Evolutionary conservation across 2,888 invertebrate genomes (phyloP), one percentile per base, ranked within the genome.

Genomic region (Papilio elwesi): DNA sequence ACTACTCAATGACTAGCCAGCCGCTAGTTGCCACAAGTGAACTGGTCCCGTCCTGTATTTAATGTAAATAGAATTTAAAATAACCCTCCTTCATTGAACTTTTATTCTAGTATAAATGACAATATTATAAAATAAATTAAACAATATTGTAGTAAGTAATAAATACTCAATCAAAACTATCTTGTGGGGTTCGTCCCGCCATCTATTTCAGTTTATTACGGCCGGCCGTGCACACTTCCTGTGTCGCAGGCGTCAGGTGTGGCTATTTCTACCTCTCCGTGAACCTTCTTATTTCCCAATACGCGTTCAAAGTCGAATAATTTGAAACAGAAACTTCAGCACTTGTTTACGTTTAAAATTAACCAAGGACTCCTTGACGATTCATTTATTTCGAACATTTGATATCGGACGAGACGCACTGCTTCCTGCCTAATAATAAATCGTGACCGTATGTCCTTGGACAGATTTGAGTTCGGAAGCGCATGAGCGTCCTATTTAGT

Each of bases 261-360:
- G 85, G 68, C 87, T 90, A 90, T 91, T 90, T 90, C 86, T 86
- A 88, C 87, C 82, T 89, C 87, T 87, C 88, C 89, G 83, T 90
- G 87, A 90, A 90, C 90, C 85, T 81, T 76, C 80, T 77, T 75
- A 80, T 76, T 80, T 76, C 80, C 83, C 82, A 85, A 87, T 91
- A 89, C 90, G 90, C 84, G 90, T 90, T 92, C 89, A 90, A 90
- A 90, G 90, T 83, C 88, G 84, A 86, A 86, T 88, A 88, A 89
- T 89, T 85, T 82, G 87, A 88, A 80, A 81, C 80, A 70, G 75
- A 77, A 80, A 82, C 77, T 76, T 78, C 76, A 76, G 70, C 26
- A 68, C 72, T 80, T 78, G 78, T 82, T 84, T 80, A 80, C 78
- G 77, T 78, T 79, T 75, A 70, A 75, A 78, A 75, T 76, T 80